A percentile compares a stretch with the other conserved stretches of the same genome.
Evolutionary conservation across 2,888 invertebrate genomes (phyloP).

Genomic region (Nipponacmea schrenckii): DNA sequence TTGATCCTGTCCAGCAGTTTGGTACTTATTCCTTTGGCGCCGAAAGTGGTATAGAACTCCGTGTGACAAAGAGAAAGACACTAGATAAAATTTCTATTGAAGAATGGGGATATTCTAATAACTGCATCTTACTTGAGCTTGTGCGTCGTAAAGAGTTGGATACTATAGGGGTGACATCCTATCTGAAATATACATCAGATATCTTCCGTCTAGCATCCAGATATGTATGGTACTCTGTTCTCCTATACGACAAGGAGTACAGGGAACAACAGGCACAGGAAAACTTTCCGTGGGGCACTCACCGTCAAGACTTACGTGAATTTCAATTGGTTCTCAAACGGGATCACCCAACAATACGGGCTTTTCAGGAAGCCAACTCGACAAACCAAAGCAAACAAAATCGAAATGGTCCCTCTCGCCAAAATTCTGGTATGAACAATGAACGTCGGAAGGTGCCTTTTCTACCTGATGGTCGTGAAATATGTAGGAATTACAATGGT

Average conservation of each 20-base stretch:
- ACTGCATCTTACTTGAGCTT: neutral
- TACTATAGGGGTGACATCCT: neutral
- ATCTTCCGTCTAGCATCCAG: neutral
- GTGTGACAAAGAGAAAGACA: no score
- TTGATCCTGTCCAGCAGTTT: no score
- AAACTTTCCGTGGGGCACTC: neutral
- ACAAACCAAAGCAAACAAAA: no score
- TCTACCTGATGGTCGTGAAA: conserved; percentile 7
- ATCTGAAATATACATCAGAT: neutral
- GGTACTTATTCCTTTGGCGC: no score
- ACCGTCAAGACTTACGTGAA: neutral
- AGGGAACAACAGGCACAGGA: neutral
- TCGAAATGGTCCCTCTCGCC: no score
- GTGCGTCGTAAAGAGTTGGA: neutral
- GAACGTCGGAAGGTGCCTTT: neutral
- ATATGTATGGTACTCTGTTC: neutral
- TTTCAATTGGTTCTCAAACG: neutral
- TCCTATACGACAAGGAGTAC: no score
- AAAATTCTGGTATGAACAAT: neutral
- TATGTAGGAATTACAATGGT: neutral
- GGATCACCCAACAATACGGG: no score
- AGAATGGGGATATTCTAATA: neutral
- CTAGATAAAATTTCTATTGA: no score
- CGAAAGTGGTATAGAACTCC: no score
- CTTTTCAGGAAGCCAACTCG: no score